A percentile compares a stretch with the other conserved stretches of the same genome.
phyloP scores from a whole-genome alignment of 2,797 vertebrate genomes.

The Melanotaenia pygmaea region DNA sequence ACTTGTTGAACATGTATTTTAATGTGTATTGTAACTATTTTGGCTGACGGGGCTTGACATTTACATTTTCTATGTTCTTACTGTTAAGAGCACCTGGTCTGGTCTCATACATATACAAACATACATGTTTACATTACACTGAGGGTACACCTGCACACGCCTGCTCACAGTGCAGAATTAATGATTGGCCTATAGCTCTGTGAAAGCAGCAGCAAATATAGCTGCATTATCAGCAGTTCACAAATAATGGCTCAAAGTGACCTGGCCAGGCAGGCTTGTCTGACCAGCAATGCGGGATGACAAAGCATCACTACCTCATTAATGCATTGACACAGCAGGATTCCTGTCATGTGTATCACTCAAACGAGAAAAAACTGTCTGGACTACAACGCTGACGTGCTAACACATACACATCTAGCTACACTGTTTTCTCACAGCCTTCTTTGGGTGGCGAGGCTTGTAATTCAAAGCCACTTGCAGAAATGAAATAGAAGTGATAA shows the following conservation, averaged over 20 bases:
- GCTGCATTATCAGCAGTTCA: conserved; percentile 65
- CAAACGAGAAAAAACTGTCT: neutral
- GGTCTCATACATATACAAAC: conserved; percentile 63
- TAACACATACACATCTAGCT: conserved; percentile 1
- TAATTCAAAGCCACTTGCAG: conserved; percentile 61
- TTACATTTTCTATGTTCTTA: conserved; percentile 44
- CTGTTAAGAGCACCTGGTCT: conserved; percentile 56
- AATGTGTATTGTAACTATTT: conserved; percentile 2
- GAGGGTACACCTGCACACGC: conserved; percentile 26
- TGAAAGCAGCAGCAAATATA: conserved; percentile 60
- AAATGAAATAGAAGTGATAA: conserved; percentile 59
- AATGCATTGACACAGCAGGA: neutral
- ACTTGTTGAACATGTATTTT: conserved; percentile 21
- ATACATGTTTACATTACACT: conserved; percentile 12
- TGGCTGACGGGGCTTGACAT: conserved; percentile 10
- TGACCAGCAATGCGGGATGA: conserved; percentile 49
- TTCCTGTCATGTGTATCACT: neutral
- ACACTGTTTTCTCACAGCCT: conserved; percentile 22
- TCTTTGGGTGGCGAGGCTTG: conserved; percentile 49
- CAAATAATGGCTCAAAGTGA: conserved; percentile 70
- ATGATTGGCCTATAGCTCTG: conserved; percentile 67
- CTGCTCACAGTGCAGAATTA: conserved; percentile 47
- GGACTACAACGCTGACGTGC: conserved; percentile 7
- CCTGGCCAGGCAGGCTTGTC: conserved; percentile 42
- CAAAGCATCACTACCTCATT: conserved; percentile 26